These are phyloP conservation scores for Drosophila aff. DNA, from an alignment of 1,140 invertebrate genomes.

Conservation along the genomic window DNA sequence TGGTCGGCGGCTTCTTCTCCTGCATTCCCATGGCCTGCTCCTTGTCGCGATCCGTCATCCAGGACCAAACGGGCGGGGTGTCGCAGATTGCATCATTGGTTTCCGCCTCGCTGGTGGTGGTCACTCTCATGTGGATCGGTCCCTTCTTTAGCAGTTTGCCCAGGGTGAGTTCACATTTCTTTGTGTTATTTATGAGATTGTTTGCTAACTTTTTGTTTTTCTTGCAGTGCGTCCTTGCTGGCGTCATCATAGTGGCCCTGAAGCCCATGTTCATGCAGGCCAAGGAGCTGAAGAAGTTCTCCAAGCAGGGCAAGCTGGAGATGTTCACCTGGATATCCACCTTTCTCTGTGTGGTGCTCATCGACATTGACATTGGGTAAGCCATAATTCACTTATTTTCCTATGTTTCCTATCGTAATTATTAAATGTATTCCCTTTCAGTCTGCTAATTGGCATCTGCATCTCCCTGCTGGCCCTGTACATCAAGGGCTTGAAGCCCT, in stretches of 20 bases:
- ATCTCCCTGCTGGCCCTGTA: constrained; percentile 75
- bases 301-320: constrained; percentile 92
- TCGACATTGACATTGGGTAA: constrained; percentile 93
- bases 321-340: constrained; percentile 94
- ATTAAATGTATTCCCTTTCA: constrained; percentile 11
- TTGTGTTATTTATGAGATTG: not conserved
- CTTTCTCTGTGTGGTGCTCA: constrained; percentile 91
- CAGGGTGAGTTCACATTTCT: constrained; percentile 86
- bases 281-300: constrained; percentile 90
- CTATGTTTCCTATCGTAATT: not conserved
- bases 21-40: constrained; percentile 94
- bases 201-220: not conserved
- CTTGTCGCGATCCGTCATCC: constrained; percentile 92
- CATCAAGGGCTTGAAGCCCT: constrained; percentile 80
- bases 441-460: constrained; percentile 73
- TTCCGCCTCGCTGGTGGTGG: constrained; percentile 89
- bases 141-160: constrained; percentile 94
- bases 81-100: constrained; percentile 92
- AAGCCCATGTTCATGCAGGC: constrained; percentile 95
- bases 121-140: constrained; percentile 93
- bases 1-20: constrained; percentile 93
- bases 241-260: constrained; percentile 95
- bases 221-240: constrained; percentile 89
- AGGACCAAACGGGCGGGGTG: constrained; percentile 91
- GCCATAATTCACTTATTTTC: not conserved